phyloP scores from a whole-genome alignment of 2,797 vertebrate genomes.

The Trichosurus vulpecula region DNA sequence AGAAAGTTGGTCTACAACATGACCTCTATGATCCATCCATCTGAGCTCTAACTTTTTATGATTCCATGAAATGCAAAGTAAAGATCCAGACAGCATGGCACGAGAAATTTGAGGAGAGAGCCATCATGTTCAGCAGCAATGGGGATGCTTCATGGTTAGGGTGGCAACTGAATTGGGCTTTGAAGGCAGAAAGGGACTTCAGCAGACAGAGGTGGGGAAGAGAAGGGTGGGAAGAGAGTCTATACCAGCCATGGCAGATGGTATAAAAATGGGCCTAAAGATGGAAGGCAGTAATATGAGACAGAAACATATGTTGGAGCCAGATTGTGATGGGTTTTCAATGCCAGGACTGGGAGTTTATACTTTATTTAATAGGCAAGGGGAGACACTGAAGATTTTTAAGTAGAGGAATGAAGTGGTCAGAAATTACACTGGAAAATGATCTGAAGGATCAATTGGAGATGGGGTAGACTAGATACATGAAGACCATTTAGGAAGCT shows the following conservation, averaged over 20 bases:
- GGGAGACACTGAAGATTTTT: neutral
- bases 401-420: neutral
- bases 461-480: neutral
- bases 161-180: neutral
- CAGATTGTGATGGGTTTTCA: neutral
- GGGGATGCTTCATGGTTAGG: neutral
- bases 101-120: neutral
- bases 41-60: neutral
- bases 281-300: neutral
- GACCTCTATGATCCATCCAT: neutral
- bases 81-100: neutral
- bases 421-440: neutral
- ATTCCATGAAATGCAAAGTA: neutral
- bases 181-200: neutral
- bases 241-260: neutral
- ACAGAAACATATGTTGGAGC: neutral
- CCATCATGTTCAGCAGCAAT: neutral
- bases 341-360: neutral
- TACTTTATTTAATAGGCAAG: neutral
- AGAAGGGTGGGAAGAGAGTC: neutral
- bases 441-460: neutral
- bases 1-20: neutral
- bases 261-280: neutral
- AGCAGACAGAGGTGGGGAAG: neutral
- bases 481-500: neutral